Conservation (phyloP, 1,140 invertebrate species). For the Oryzaephilus surinamensis region DNA sequence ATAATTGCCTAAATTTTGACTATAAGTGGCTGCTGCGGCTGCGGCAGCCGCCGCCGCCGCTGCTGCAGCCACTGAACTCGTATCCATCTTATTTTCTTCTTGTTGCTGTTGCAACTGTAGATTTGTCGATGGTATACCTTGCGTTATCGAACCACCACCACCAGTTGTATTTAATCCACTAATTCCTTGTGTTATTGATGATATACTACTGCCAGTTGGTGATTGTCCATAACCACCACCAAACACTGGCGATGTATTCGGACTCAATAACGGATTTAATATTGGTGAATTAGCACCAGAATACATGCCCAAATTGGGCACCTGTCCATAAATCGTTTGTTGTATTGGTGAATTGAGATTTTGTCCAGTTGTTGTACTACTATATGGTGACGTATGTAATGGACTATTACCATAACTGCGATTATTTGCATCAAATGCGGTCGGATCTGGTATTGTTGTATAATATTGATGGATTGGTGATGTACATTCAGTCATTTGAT, state of each 20-base stretch:
- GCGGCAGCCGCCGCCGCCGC: slow-evolving; percentile 10
- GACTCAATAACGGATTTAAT: slow-evolving; percentile 22
- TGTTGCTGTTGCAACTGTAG: slow-evolving; percentile 33
- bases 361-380: slow-evolving; percentile 19
- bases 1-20: slow-evolving; percentile 15
- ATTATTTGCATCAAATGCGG: no score
- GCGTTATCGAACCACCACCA: slow-evolving; percentile 62
- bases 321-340: slow-evolving; percentile 25
- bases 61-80: slow-evolving; percentile 11
- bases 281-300: slow-evolving; percentile 23
- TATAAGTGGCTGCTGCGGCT: slow-evolving; percentile 23
- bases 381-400: slow-evolving; percentile 21
- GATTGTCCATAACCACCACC: slow-evolving; percentile 29
- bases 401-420: slow-evolving; percentile 22
- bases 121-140: slow-evolving; percentile 50
- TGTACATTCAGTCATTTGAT: slow-evolving; percentile 22
- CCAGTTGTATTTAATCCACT: slow-evolving; percentile 49
- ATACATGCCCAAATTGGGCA: slow-evolving; percentile 26
- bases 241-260: slow-evolving; percentile 28
- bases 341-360: slow-evolving; percentile 28
- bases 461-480: slow-evolving; percentile 29
- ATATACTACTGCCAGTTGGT: slow-evolving; percentile 24
- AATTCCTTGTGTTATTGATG: slow-evolving; percentile 39
- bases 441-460: slow-evolving; percentile 10
- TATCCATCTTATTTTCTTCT: slow-evolving; percentile 27